Conservation (phyloP, 2,113 vertebrate genomes). For the Archilochus colubris region DNA sequence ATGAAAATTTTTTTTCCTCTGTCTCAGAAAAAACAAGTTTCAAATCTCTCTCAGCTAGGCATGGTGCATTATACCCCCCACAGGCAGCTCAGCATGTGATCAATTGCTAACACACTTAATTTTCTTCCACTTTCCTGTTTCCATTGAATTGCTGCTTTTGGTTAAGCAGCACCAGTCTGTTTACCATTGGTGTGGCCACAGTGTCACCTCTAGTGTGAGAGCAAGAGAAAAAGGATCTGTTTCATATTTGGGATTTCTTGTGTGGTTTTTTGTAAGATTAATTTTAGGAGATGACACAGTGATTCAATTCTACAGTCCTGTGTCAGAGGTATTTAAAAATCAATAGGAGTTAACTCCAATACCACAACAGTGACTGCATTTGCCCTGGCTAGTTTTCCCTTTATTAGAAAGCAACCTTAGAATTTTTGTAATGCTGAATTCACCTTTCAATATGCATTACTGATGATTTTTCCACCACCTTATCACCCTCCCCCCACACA, state of each 20-base stretch:
- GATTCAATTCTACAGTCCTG: neutral
- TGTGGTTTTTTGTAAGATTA: rapidly evolving
- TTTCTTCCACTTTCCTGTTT: neutral
- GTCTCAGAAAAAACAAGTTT: neutral
- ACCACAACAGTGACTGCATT: neutral
- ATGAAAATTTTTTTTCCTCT: neutral
- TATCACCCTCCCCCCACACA: no score
- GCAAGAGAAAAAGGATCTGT: neutral
- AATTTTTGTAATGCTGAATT: neutral
- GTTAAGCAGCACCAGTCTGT: neutral
- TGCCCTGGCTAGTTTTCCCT: neutral
- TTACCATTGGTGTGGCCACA: neutral
- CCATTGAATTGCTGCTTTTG: neutral
- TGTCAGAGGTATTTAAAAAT: neutral
- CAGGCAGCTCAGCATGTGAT: neutral
- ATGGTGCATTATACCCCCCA: neutral
- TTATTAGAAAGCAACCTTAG: neutral
- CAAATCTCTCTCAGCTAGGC: neutral
- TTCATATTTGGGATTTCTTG: neutral
- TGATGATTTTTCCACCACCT: neutral
- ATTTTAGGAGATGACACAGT: neutral
- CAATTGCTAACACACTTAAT: neutral
- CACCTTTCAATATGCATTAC: neutral
- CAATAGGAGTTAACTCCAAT: neutral
- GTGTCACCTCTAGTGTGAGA: neutral